phyloP scores from a whole-genome alignment of 1,140 invertebrate genomes.

The Heliconius nattereri region DNA sequence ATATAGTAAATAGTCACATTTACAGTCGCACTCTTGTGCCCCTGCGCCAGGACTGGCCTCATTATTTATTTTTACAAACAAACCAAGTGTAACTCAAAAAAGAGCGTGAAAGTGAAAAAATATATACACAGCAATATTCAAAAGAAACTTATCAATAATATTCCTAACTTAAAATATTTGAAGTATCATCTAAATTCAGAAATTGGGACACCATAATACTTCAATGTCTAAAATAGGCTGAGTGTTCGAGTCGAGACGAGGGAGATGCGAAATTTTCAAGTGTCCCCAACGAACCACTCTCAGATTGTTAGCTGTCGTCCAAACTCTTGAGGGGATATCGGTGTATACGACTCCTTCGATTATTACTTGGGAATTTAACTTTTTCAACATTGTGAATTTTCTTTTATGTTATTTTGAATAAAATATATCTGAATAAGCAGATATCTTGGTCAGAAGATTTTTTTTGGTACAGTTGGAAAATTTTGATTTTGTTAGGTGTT shows the following conservation, averaged over 20 bases:
- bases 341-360: slow-evolving; percentile 26
- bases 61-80: too few species aligned
- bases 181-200: slow-evolving; percentile 24
- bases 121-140: neutral
- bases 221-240: slow-evolving; percentile 40
- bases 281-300: slow-evolving; percentile 24
- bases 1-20: too few species aligned
- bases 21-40: too few species aligned
- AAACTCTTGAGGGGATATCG: slow-evolving; percentile 33
- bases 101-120: neutral
- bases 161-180: slow-evolving; percentile 15
- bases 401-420: neutral
- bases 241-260: slow-evolving; percentile 26
- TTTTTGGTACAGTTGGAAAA: neutral
- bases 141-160: slow-evolving; percentile 11
- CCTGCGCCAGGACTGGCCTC: too few species aligned
- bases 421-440: neutral
- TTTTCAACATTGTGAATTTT: neutral
- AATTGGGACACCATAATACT: slow-evolving; percentile 39
- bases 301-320: slow-evolving; percentile 41
- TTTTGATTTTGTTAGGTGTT: neutral
- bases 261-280: slow-evolving; percentile 37
- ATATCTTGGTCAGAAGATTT: neutral
- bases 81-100: too few species aligned
- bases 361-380: slow-evolving; percentile 20